Evolutionary conservation across 1,140 invertebrate genomes (phyloP), one percentile per base, ranked within the genome.

Genomic region (Mizuhopecten yessoensis): DNA sequence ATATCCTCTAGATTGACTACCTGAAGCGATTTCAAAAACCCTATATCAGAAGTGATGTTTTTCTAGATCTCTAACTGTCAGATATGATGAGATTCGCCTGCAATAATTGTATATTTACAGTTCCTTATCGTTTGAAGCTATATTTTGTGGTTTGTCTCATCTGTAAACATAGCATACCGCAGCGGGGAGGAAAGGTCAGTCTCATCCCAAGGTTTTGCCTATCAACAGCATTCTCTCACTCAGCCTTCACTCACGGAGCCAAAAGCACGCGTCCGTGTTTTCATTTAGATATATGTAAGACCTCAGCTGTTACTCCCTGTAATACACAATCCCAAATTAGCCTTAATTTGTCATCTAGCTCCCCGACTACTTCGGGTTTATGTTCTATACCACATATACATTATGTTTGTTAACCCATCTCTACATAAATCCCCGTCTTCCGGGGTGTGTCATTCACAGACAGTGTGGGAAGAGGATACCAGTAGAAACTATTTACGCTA

Each of bases 291-390:
- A 11, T 23, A 57, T 23, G 7, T 57, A 7, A 15, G 23, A 29
- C n/a, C 57, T 75, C 57, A 75, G 57, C 57, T 75, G 57, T 75
- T n/a, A 75, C 29, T 75, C 45, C 23, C 57, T 75, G 57, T 75
- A 75, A 75, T 75, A 75, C 57, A 17, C 23, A 29, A 17, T 1
- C 57, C 9, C 3, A 29, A 75, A 75, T 75, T 75, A 75, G 57
- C 11, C 57, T 75, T 75, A 75, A 75, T 75, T 75, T 75, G 57
- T 75, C 57, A 75, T 75, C 9, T n/a, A n/a, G 57, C n/a, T 17
- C 57, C 23, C 57, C 29, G 57, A 29, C 57, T n/a, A 29, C 29
- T 75, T n/a, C 29, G 7, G n/a, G n/a, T 75, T n/a, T 75, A 75
- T 75, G 57, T n/a, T 0, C 57, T 29, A 75, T 29, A 29, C n/a